Evolutionary conservation across 2,113 vertebrate genomes (phyloP), one percentile per base, ranked within the genome.

Genomic region (Colossoma macropomum): DNA sequence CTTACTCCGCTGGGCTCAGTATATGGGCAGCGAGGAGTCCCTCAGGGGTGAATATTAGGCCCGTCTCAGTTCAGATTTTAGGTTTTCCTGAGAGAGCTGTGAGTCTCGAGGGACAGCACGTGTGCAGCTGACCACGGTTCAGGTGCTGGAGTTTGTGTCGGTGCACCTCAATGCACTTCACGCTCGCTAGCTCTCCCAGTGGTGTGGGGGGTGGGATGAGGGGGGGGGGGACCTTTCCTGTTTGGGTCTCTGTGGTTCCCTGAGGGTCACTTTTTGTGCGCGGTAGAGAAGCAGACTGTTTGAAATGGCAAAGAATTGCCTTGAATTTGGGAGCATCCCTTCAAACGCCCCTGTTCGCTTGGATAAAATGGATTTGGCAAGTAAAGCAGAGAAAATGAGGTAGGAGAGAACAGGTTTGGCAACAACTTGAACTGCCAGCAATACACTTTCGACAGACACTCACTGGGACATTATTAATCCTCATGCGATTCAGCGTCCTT

Each of bases 401-500:
- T 16, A 75, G 4, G 45, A 38, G 11, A 27, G 12, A n/a, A 65
- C 11, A 10, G 23, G 60, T 32, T 32, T 27, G 16, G 30, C 5
- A 62, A 25, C n/a, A 15, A 60, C 60, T 12, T 8, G 6, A 38
- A 17, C 59, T 63, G 13, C 3, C 12, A 23, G 23, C 16, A 28
- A n/a, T n/a, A n/a, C n/a, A 13, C 12, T 48, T 62, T 48, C 12
- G 16, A 0, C 25, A n/a, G n/a, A 10, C 27, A 84, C 86, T 84
- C 48, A 87, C 86, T 54, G 86, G 82, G 56, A 84, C 82, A 8
- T 87, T 87, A 81, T 81, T 84, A 54, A 84, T 87, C 71, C 82
- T 87, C 86, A 87, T 87, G 62, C 82, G 86, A 41, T 80, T 87
- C 54, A 87, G 70, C 5, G 86, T 87, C 56, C 86, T 87, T 62